Base-by-base conservation (phyloP, 2,797 vertebrate genomes). In the Fistularia commersonii region DNA sequence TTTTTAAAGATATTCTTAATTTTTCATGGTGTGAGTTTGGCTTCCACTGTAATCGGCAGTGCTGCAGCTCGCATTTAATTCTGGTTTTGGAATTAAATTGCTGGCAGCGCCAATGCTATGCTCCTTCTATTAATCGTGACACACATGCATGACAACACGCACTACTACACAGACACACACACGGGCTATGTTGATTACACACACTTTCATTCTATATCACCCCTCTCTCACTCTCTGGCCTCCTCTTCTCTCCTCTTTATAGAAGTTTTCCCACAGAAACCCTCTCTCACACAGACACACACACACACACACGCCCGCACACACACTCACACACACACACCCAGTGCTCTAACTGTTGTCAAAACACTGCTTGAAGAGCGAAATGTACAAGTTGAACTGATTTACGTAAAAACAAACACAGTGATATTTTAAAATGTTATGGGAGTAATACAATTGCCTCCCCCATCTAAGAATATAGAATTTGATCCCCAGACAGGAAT, bases 271-370 rank as follows among this genome's bases (percentile, higher is more conserved):
- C 33, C 45, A 34, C 23, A 35, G n/a, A 33, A 46, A 2, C 2
- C 11, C 8, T 12, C 11, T 33, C 43, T 45, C 34, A 35, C 6
- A 35, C 34, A 35, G 2, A 7, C 35, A 36, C 35, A 7, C 2
- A 2, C 35, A 7, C 2, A 36, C 35, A 36, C 35, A 36, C 35
- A 36, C 34, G 8, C 34, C 6, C 34, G 8, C 35, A 36, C 35
- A 36, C 35, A 36, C 35, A 36, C 35, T 3, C 35, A 36, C 35
- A 36, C 35, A 36, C 35, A 36, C 35, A 8, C 11, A 31, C 15
- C 8, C 44, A 34, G 15, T 54, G 45, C 51, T 55, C 43, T 31
- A 44, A 31, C 35, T 63, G 60, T 61, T 67, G 47, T 66, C 42
- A 13, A 58, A 62, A 60, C 54, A 66, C 23, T 11, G 3, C 31